Evolutionary conservation across 2,797 vertebrate species (phyloP).

Genomic region (Typhlichthys subterraneus): DNA sequence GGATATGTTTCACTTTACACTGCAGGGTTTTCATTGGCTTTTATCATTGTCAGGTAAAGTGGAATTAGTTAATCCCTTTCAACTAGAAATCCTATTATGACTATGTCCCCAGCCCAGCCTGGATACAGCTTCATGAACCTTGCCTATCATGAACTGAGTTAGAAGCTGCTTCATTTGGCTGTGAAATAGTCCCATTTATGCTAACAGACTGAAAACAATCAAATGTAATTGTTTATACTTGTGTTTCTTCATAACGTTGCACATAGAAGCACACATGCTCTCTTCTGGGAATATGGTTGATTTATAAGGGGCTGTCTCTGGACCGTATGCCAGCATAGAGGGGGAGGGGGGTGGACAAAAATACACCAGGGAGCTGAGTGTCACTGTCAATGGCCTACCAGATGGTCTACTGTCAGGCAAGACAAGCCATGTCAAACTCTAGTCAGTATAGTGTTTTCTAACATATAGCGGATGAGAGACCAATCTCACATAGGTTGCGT

Average conservation of each 20-base stretch:
- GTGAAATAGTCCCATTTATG: background rate
- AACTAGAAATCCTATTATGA: background rate
- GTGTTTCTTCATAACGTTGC: slow-evolving; percentile 7
- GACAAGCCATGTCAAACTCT: slow-evolving; percentile 39
- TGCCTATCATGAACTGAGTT: no score
- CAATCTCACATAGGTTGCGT: no score
- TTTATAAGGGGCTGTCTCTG: slow-evolving; percentile 65
- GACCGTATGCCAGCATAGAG: slow-evolving; percentile 18
- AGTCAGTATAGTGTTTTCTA: background rate
- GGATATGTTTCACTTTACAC: background rate
- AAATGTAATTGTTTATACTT: slow-evolving; percentile 20
- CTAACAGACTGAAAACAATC: background rate
- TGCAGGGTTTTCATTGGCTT: background rate
- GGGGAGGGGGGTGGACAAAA: slow-evolving; percentile 55
- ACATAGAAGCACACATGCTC: slow-evolving; percentile 39
- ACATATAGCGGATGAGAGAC: no score
- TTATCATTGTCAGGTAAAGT: background rate
- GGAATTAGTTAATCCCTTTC: background rate
- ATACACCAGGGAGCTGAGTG: slow-evolving; percentile 65
- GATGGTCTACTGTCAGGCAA: slow-evolving; percentile 50
- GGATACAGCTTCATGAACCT: no score
- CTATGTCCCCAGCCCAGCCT: no score
- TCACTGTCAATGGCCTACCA: slow-evolving; percentile 32
- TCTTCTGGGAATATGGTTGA: slow-evolving; percentile 66
- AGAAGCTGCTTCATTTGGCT: background rate